A percentile compares a stretch with the other conserved stretches of the same genome.
Conservation (phyloP, 1,140 invertebrate species). For the Drosophila mojavensis region DNA sequence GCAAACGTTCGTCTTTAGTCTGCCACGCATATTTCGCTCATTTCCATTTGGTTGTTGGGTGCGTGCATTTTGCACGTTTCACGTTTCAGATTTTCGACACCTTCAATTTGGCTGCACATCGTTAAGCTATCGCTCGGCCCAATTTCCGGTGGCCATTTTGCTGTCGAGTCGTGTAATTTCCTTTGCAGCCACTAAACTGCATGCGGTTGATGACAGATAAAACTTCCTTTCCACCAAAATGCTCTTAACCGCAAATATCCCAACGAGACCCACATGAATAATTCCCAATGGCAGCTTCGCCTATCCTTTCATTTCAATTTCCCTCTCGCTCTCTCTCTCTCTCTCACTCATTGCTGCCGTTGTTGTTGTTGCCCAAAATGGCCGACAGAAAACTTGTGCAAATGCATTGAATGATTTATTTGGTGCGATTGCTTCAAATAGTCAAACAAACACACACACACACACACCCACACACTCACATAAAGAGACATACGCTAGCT, state of each 20-base stretch:
- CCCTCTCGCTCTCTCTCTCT: background rate
- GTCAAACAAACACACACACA: constrained; percentile 35
- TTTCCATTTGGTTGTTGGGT: constrained; percentile 5
- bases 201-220: constrained; percentile 80
- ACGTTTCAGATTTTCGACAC: constrained; percentile 27
- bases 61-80: constrained; percentile 18
- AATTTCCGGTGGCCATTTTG: constrained; percentile 77
- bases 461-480: background rate
- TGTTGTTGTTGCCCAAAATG: constrained; percentile 54
- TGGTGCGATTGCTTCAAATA: constrained; percentile 73
- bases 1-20: background rate
- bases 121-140: constrained; percentile 34
- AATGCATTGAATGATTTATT: constrained; percentile 81
- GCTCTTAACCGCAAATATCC: constrained; percentile 39
- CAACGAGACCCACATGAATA: constrained; percentile 65
- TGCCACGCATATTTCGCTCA: constrained; percentile 20
- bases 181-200: constrained; percentile 75
- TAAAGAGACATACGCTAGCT: background rate
- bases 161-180: constrained; percentile 67
- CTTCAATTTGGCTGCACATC: constrained; percentile 32
- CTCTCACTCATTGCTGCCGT: background rate
- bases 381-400: constrained; percentile 54
- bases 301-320: constrained; percentile 10
- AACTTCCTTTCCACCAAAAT: constrained; percentile 1
- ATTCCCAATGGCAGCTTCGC: constrained; percentile 58